Evolutionary conservation across 2,888 invertebrate species (phyloP), one percentile per base, ranked within the genome.

Genomic region (Ornithoptera alexandrae): DNA sequence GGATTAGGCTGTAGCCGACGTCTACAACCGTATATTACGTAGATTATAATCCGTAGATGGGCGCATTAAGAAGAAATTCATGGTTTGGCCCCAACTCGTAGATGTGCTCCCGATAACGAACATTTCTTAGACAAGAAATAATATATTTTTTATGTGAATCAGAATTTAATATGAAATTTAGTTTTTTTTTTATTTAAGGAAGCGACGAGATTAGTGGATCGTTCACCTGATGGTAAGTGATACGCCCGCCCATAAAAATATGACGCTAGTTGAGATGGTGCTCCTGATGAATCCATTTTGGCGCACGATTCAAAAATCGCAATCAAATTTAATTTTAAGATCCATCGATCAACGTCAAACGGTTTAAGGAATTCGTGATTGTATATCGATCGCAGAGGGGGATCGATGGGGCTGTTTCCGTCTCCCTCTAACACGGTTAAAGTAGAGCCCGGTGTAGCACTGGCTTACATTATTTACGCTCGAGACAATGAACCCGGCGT

Each of bases 401-500:
- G 39, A 39, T 39, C 39, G 10, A 7, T 1, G 7, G 39, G 10
- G 8, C 39, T 39, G 8, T 39, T 39, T 39, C 39, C 1, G 39
- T 39, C 39, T 10, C 10, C 10, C 10, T 39, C 39, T 39, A 39
- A 39, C 39, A 10, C 39, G 10, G 57, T 20, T 5, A n/a, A 20
- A 1, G 57, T 18, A 18, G 18, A n/a, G 56, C 56, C n/a, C 7
- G n/a, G 18, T 20, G 20, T n/a, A 15, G 8, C 57, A 60, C 17
- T 24, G 50, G 39, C 53, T 59, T 60, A 24, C 71, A 68, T 65
- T 76, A 74, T 77, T 77, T 75, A 75, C 74, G 73, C 72, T 70
- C 66, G 69, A 77, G 72, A 76, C 79, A 78, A 76, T 74, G 77
- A 77, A 75, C 77, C 68, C 74, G 53, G 65, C 70, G 72, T 75